Evolutionary conservation across 2,888 invertebrate genomes (phyloP).

Genomic region (Graphium colonna): DNA sequence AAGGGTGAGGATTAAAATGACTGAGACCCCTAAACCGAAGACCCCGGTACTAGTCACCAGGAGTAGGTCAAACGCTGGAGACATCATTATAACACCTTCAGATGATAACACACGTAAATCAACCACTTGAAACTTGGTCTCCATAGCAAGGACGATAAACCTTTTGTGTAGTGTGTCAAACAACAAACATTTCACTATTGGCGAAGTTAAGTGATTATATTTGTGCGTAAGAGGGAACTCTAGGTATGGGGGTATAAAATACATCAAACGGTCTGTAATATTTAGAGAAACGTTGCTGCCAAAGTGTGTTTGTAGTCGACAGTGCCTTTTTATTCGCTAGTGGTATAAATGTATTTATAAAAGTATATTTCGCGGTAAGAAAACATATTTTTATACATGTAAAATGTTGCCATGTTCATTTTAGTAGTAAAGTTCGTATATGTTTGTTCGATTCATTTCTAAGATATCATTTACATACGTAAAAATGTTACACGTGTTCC

Average conservation of each 20-base stretch:
- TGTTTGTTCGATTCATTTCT: conserved; percentile 34
- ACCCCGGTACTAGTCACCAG: conserved; percentile 90
- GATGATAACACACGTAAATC: conserved; percentile 58
- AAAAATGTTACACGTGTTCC: conserved; percentile 28
- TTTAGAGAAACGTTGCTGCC: conserved; percentile 70
- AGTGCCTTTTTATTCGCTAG: conserved; percentile 74
- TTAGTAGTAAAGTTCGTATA: conserved; percentile 54
- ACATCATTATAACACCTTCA: conserved; percentile 85
- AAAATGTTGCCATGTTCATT: conserved; percentile 77
- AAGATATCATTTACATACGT: conserved; percentile 10
- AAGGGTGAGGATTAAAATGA: conserved; percentile 87
- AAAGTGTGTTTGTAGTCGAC: conserved; percentile 81
- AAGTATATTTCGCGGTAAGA: conserved; percentile 70
- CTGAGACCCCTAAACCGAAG: conserved; percentile 88
- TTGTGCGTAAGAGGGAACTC: conserved; percentile 53
- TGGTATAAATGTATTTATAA: conserved; percentile 70
- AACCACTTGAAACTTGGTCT: conserved; percentile 64
- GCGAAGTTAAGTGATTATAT: conserved; percentile 73
- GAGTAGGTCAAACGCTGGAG: conserved; percentile 87
- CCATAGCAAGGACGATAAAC: conserved; percentile 46
- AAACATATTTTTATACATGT: conserved; percentile 76
- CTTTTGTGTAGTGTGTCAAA: conserved; percentile 66
- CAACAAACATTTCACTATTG: conserved; percentile 73
- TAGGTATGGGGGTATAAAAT: conserved; percentile 48
- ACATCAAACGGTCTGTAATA: conserved; percentile 50